Base-by-base conservation (phyloP, 2,888 invertebrate genomes). In the Odontocerum albicorne region DNA sequence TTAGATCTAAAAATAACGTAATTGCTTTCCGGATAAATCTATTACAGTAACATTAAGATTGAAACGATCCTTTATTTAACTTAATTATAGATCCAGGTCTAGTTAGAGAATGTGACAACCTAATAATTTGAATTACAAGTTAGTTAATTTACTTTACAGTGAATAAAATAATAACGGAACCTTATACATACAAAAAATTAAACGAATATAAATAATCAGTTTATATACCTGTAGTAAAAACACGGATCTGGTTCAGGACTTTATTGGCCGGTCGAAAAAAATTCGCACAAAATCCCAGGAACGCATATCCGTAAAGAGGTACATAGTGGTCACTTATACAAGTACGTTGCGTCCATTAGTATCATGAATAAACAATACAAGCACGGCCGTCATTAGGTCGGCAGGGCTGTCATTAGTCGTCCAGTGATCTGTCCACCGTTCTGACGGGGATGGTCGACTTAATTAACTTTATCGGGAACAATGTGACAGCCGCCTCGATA, bases 401-500 rank as follows among this genome's bases (percentile, higher is more conserved):
- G 35, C 46, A 20, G 46, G 39, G 31, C 49, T 49, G 49, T 49
- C 49, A 49, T 50, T 43, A 43, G 42, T 42, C 42, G 50, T 50
- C 50, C 50, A 43, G 20, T 43, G 50, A 50, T 50, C 50, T 50
- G 50, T 50, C 50, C 42, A 32, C 19, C 50, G 20, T 33, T 12
- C 7, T 50, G 50, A 50, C 50, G 16, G 42, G 50, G 35, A 43
- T 32, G 42, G 50, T 43, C 32, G 50, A 50, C 50, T 50, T 50
- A 43, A 50, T 50, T 50, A 50, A 50, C 50, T 50, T 50, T 50
- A 50, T 50, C 50, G 42, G 43, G 50, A 50, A 50, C 50, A 50
- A 50, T 50, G 50, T 31, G 50, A 50, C 50, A 50, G 50, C 50
- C 40, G 50, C 50, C 46, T 42, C 50, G 50, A 43, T 50, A 50